phyloP scores from a whole-genome alignment of 2,797 vertebrate genomes.

The Anolis apletophallus region DNA sequence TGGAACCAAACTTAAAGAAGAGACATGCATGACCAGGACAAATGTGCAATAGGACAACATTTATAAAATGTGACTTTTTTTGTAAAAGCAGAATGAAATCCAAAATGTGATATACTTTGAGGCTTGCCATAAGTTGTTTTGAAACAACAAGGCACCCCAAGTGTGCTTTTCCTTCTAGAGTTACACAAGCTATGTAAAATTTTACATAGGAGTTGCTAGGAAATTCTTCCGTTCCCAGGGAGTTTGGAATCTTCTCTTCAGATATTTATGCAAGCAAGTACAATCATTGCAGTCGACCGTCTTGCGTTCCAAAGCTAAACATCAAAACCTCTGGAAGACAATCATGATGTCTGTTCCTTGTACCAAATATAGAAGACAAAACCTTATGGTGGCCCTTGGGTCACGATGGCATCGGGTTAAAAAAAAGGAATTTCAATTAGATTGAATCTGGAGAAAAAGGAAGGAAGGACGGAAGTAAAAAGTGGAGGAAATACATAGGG shows the following conservation, averaged over 20 bases:
- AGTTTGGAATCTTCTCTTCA: conserved; percentile 38
- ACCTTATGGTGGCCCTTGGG: neutral
- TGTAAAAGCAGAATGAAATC: conserved; percentile 45
- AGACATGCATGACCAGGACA: conserved; percentile 77
- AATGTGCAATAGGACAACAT: conserved; percentile 84
- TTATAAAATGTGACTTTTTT: conserved; percentile 81
- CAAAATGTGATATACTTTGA: conserved; percentile 71
- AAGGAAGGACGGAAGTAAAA: too few relatives aligned
- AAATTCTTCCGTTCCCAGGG: conserved; percentile 48
- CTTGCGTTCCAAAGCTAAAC: conserved; percentile 52
- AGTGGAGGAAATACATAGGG: too few relatives aligned
- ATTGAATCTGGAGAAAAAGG: too few relatives aligned
- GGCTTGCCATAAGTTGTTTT: conserved; percentile 47
- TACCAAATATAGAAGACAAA: conserved; percentile 29
- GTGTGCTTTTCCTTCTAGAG: conserved; percentile 49
- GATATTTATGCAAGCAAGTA: conserved; percentile 66
- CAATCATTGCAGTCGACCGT: conserved; percentile 55
- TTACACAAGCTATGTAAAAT: conserved; percentile 28
- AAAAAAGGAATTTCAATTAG: neutral
- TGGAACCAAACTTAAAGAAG: conserved; percentile 66
- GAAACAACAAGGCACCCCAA: conserved; percentile 60
- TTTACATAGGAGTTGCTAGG: conserved; percentile 40
- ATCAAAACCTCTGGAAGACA: conserved; percentile 55
- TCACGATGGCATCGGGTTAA: neutral
- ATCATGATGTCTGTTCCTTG: conserved; percentile 62